Evolutionary conservation across 1,140 invertebrate genomes (phyloP).

Genomic region (Oncopeltus fasciatus): DNA sequence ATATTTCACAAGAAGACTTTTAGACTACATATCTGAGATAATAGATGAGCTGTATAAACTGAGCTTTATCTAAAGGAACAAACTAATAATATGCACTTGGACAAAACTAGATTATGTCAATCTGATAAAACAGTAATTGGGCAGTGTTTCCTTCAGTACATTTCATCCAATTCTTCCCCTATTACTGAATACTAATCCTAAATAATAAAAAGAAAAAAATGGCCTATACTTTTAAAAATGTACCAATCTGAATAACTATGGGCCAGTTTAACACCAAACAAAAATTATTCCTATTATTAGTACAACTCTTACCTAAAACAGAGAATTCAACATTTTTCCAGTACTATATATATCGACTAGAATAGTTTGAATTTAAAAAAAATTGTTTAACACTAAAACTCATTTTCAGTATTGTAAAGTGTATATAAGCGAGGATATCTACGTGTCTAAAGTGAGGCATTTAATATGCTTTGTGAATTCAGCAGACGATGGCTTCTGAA

Average conservation of each 20-base stretch:
- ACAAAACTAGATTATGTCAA: no score
- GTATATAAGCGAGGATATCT: slow-evolving; percentile 5
- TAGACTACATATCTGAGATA: no score
- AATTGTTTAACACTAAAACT: background rate
- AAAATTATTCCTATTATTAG: background rate
- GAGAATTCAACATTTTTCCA: background rate
- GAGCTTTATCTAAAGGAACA: no score
- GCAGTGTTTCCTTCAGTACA: no score
- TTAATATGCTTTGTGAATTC: background rate
- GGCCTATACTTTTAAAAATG: background rate
- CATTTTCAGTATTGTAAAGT: background rate
- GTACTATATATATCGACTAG: slow-evolving; percentile 1
- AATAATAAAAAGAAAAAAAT: background rate
- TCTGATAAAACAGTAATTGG: no score
- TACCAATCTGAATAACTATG: background rate
- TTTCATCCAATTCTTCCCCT: background rate
- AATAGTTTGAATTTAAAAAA: background rate
- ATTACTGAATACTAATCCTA: background rate
- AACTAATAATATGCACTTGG: no score
- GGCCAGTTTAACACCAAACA: background rate
- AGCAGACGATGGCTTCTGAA: slow-evolving; percentile 46
- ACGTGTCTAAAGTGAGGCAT: background rate
- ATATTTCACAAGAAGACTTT: no score
- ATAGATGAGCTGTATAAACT: no score
- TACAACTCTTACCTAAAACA: background rate